Evolutionary conservation across 2,113 vertebrate genomes (phyloP).

Genomic region (Ceyx melanurus): DNA sequence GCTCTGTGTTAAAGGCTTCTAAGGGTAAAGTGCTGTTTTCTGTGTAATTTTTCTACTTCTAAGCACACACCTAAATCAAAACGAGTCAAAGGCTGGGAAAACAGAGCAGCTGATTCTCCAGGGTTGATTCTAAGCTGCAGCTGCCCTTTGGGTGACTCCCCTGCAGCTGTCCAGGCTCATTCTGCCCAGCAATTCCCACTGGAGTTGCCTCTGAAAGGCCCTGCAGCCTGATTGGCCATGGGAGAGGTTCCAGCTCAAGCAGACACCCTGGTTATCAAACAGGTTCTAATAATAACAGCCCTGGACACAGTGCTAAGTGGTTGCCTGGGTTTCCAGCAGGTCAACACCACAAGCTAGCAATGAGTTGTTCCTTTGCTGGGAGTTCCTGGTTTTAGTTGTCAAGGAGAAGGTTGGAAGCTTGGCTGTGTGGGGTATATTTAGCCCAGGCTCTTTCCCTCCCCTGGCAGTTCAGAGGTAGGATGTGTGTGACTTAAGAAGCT

Average conservation of each 20-base stretch:
- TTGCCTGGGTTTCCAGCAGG: slow-evolving; percentile 2
- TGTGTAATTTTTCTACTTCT: not conserved
- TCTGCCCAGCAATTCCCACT: slow-evolving; percentile 4
- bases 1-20: not conserved
- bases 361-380: slow-evolving; percentile 18
- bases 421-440: slow-evolving; percentile 14
- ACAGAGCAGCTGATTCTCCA: not conserved
- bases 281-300: slow-evolving; percentile 47
- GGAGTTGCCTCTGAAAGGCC: too few relatives aligned
- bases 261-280: slow-evolving; percentile 23
- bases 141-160: not conserved
- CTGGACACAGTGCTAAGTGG: slow-evolving; percentile 6
- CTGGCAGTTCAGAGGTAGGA: not conserved
- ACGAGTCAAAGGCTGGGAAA: not conserved
- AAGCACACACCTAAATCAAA: not conserved
- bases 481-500: not conserved
- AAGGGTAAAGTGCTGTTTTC: not conserved
- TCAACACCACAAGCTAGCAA: not conserved
- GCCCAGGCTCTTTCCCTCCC: not conserved
- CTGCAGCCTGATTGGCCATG: slow-evolving; percentile 1
- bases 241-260: not conserved
- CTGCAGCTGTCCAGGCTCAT: slow-evolving; percentile 47
- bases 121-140: too few relatives aligned
- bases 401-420: not conserved
- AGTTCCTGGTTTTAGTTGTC: not conserved